phyloP scores from a whole-genome alignment of 2,888 invertebrate species.

The Thyatira batis region DNA sequence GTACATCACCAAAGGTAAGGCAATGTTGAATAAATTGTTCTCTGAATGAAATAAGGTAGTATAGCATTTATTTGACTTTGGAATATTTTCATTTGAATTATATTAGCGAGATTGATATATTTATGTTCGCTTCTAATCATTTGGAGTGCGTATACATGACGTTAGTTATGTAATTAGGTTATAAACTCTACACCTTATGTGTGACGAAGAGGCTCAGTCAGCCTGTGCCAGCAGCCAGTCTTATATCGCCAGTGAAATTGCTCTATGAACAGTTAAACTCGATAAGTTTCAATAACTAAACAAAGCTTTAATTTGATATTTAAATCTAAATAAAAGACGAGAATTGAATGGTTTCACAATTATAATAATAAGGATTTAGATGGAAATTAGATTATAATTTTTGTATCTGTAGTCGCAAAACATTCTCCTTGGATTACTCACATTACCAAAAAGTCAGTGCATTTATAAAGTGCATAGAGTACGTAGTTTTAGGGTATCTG shows the following conservation, averaged over 20 bases:
- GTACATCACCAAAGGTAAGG: conserved; percentile 79
- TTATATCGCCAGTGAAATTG: neutral
- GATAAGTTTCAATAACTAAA: conserved; percentile 9
- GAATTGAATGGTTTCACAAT: conserved; percentile 31
- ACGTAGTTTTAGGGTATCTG: conserved; percentile 50
- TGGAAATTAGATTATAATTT: conserved; percentile 17
- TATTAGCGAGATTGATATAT: conserved; percentile 34
- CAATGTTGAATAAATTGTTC: conserved; percentile 65
- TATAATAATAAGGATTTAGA: conserved; percentile 25
- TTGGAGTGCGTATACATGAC: conserved; percentile 41
- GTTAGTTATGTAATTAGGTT: conserved; percentile 32
- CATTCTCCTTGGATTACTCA: conserved; percentile 24
- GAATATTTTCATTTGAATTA: conserved; percentile 37
- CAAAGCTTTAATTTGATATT: conserved; percentile 61
- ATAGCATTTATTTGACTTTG: conserved; percentile 83
- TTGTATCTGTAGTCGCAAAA: conserved; percentile 26
- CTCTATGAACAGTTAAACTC: conserved; percentile 7
- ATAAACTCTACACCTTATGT: conserved; percentile 5
- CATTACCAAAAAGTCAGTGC: conserved; percentile 65
- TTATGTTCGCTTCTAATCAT: conserved; percentile 52
- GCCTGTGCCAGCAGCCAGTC: neutral
- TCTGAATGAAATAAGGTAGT: conserved; percentile 76
- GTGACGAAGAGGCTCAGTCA: conserved; percentile 35
- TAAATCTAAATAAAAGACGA: conserved; percentile 49
- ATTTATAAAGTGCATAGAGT: conserved; percentile 66